Evolutionary conservation across 2,888 invertebrate species (phyloP).

Genomic region (Chorisops tibialis): DNA sequence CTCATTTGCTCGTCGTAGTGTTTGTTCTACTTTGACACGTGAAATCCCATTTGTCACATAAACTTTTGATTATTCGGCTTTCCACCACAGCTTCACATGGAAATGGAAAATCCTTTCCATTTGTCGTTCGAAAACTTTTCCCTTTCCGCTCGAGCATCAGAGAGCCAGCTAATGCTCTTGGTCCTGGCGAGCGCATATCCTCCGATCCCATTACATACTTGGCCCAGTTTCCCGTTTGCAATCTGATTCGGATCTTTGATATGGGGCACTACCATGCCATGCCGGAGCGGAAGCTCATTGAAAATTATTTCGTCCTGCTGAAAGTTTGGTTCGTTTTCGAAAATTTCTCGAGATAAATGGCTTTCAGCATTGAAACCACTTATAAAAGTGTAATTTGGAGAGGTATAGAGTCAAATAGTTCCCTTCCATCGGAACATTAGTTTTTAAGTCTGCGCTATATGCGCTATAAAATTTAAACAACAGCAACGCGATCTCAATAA

Average conservation of each 20-base stretch:
- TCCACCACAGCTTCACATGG: constrained; percentile 4
- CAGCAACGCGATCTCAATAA: neutral
- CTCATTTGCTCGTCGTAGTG: neutral
- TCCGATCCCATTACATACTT: neutral
- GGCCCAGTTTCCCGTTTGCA: neutral
- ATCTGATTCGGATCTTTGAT: neutral
- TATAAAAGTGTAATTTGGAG: too few species aligned
- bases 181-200: too few species aligned
- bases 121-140: constrained; percentile 4
- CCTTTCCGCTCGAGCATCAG: neutral
- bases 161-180: too few species aligned
- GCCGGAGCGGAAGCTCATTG: neutral
- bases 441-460: neutral
- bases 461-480: neutral
- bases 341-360: too few species aligned
- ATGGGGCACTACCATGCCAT: too few species aligned
- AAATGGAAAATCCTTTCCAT: constrained; percentile 23
- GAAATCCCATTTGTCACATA: constrained; percentile 19
- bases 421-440: neutral
- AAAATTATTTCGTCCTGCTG: neutral
- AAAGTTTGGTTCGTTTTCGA: too few species aligned
- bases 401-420: too few species aligned
- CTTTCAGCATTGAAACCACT: too few species aligned
- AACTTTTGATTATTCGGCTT: constrained; percentile 24
- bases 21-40: constrained; percentile 1